These are phyloP conservation scores for Xestoiulus laeticollis DNA, from an alignment of 2,888 invertebrate genomes.

Conservation along the genomic window DNA sequence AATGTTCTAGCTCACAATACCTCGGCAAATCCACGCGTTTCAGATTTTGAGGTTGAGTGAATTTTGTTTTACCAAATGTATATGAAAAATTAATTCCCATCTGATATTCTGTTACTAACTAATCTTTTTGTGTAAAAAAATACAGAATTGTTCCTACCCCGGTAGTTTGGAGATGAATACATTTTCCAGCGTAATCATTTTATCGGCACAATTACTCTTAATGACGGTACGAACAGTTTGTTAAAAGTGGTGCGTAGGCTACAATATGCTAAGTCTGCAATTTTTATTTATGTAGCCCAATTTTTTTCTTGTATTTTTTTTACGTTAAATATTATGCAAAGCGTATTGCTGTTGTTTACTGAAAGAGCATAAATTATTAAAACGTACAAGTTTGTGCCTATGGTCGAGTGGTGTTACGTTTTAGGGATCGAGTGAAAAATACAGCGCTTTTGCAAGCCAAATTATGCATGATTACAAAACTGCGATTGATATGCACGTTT, in stretches of 20 bases:
- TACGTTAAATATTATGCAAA: constrained; percentile 1
- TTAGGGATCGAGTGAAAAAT: neutral
- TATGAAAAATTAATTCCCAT: neutral
- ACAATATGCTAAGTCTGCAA: neutral
- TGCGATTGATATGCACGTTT: neutral
- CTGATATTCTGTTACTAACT: neutral
- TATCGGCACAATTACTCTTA: constrained; percentile 1
- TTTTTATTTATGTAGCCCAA: neutral
- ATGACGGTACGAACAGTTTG: neutral
- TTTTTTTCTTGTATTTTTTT: neutral
- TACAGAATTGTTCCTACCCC: neutral
- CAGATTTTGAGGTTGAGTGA: neutral
- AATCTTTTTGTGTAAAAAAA: neutral
- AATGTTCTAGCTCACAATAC: neutral
- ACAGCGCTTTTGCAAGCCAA: neutral
- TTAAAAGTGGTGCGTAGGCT: neutral
- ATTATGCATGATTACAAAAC: no score
- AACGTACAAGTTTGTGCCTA: neutral
- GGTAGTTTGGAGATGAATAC: neutral
- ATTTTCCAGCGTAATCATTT: neutral
- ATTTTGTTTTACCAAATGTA: neutral
- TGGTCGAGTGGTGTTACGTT: neutral
- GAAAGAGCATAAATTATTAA: neutral
- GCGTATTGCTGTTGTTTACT: neutral
- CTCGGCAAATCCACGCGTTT: neutral